Percentiles rank a stretch among this genome's conserved stretches.
phyloP scores from a whole-genome alignment of 2,113 vertebrate genomes.

The Ceyx melanurus region DNA sequence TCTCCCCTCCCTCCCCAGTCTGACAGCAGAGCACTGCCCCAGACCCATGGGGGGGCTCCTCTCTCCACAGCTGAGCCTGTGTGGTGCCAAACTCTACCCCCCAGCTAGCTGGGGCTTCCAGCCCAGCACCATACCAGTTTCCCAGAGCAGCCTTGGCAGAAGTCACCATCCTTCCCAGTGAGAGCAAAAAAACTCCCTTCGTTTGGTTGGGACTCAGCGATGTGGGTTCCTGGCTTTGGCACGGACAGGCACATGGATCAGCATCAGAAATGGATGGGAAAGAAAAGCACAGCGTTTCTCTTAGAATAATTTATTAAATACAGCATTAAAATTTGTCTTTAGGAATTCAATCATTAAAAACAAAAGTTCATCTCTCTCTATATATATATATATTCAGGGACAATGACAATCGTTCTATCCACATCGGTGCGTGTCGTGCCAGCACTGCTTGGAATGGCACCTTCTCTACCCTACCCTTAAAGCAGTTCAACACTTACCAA shows the following conservation, averaged over 20 bases:
- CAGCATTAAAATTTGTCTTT: constrained; percentile 67
- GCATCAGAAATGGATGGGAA: constrained; percentile 26
- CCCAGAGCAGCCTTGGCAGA: background rate
- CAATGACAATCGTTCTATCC: constrained; percentile 28
- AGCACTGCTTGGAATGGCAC: constrained; percentile 1
- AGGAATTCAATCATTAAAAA: constrained; percentile 61
- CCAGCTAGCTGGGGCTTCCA: background rate
- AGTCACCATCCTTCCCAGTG: background rate
- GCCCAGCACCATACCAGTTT: background rate
- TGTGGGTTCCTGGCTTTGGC: constrained; percentile 13
- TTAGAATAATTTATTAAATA: constrained; percentile 77
- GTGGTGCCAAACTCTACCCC: background rate
- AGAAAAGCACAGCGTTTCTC: constrained; percentile 43
- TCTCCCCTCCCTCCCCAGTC: background rate
- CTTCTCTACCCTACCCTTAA: constrained; percentile 3
- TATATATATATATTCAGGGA: background rate
- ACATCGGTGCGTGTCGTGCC: background rate
- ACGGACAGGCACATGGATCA: constrained; percentile 13
- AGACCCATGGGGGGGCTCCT: background rate
- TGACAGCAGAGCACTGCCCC: background rate
- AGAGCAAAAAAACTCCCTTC: background rate
- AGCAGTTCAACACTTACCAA: constrained; percentile 20
- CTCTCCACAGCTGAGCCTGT: background rate
- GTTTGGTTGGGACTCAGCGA: background rate
- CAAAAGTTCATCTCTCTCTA: constrained; percentile 40